These are phyloP conservation scores for Eulithis testata DNA, from an alignment of 2,888 invertebrate species.

Conservation along the genomic window DNA sequence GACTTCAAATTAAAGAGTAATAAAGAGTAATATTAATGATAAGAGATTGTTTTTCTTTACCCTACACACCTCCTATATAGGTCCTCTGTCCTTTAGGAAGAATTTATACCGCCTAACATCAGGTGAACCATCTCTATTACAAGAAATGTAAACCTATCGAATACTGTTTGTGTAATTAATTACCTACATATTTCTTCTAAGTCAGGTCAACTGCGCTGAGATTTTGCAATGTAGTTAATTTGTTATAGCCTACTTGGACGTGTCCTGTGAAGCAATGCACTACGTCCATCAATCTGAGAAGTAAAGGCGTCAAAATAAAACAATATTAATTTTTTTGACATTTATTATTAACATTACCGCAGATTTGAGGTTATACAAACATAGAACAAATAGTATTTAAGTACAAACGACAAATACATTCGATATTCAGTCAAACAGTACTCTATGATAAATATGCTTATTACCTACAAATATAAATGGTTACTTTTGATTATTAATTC, in stretches of 20 bases:
- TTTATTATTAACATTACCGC: conserved; percentile 56
- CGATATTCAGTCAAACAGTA: conserved; percentile 70
- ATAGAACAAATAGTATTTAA: conserved; percentile 65
- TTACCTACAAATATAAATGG: conserved; percentile 28
- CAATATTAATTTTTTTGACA: conserved; percentile 39
- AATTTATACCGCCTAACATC: not conserved
- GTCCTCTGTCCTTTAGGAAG: too few species aligned
- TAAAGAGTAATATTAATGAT: conserved; percentile 37
- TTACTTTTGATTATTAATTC: conserved; percentile 32
- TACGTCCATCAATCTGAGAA: too few species aligned
- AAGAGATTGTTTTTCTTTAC: conserved; percentile 20
- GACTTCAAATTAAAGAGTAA: conserved; percentile 40
- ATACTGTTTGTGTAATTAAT: too few species aligned
- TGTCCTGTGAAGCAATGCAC: too few species aligned
- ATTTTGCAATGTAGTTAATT: too few species aligned
- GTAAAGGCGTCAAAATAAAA: conserved; percentile 40
- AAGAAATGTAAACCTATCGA: too few species aligned
- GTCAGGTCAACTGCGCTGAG: too few species aligned
- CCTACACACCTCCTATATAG: not conserved
- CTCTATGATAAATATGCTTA: conserved; percentile 50
- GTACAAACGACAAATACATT: conserved; percentile 75
- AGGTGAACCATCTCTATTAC: too few species aligned
- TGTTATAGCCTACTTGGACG: too few species aligned
- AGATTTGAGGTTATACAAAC: conserved; percentile 48
- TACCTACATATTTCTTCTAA: too few species aligned